Evolutionary conservation across 2,797 vertebrate genomes (phyloP).

Genomic region (Ambastaia sidthimunki): DNA sequence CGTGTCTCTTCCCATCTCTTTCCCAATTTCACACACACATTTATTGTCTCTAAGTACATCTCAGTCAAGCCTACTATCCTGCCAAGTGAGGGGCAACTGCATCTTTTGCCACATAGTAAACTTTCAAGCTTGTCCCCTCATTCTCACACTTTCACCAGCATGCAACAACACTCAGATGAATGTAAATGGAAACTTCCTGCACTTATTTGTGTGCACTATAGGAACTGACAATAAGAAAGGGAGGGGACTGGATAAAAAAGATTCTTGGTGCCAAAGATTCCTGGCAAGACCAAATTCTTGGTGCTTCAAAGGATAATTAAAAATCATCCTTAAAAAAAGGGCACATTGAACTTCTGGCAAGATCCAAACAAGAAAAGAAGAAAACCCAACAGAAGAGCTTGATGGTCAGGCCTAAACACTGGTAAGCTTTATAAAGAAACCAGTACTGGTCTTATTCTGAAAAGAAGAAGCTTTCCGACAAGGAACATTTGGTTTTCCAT

Average conservation of each 20-base stretch:
- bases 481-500: constrained; percentile 21
- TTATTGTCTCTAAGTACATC: neutral
- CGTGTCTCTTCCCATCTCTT: too few relatives aligned
- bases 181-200: constrained; percentile 7
- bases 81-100: neutral
- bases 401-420: constrained; percentile 35
- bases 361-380: constrained; percentile 50
- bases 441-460: constrained; percentile 8
- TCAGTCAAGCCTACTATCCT: neutral
- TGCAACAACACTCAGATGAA: neutral
- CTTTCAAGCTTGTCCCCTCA: neutral
- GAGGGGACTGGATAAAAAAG: constrained; percentile 64
- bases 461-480: constrained; percentile 34
- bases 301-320: constrained; percentile 74
- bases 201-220: constrained; percentile 19
- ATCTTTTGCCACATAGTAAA: neutral
- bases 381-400: constrained; percentile 46
- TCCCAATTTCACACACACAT: constrained; percentile 12
- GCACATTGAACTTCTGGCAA: constrained; percentile 62
- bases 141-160: neutral
- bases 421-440: constrained; percentile 37
- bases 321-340: constrained; percentile 69
- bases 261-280: too few relatives aligned
- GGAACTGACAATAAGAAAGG: constrained; percentile 59
- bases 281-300: too few relatives aligned